Conservation (phyloP, 2,888 invertebrate species). For the Notocelia uddmanniana region DNA sequence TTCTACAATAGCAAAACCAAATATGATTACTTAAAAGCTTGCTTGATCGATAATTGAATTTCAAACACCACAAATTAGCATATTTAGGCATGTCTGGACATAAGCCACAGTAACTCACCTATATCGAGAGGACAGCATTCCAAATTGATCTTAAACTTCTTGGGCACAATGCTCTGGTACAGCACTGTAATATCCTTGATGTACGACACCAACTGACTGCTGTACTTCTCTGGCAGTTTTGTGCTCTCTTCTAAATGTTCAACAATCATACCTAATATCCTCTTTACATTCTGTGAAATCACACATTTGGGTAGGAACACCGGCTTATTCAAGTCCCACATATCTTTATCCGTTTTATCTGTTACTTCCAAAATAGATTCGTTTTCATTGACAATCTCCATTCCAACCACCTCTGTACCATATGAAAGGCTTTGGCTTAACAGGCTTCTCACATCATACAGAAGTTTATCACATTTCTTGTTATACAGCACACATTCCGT, state of each 20-base stretch:
- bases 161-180: slow-evolving; percentile 78
- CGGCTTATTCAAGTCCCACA: slow-evolving; percentile 72
- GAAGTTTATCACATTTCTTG: slow-evolving; percentile 78
- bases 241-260: slow-evolving; percentile 76
- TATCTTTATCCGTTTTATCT: slow-evolving; percentile 57
- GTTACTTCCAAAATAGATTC: slow-evolving; percentile 65
- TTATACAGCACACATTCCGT: slow-evolving; percentile 78
- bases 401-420: slow-evolving; percentile 69
- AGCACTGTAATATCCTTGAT: slow-evolving; percentile 77
- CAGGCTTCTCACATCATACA: slow-evolving; percentile 70
- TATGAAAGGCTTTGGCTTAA: slow-evolving; percentile 72
- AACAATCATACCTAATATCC: slow-evolving; percentile 70
- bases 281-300: slow-evolving; percentile 75
- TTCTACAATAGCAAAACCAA: no score
- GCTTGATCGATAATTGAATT: no score
- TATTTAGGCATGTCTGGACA: background rate
- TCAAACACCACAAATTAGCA: no score
- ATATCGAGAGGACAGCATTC: slow-evolving; percentile 78
- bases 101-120: slow-evolving; percentile 60
- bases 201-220: slow-evolving; percentile 68
- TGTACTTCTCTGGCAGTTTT: slow-evolving; percentile 72
- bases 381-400: slow-evolving; percentile 54
- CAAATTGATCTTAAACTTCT: slow-evolving; percentile 75
- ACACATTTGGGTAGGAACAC: slow-evolving; percentile 77
- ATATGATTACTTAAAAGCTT: no score